Base-by-base conservation (phyloP, 2,888 invertebrate species). In the Mesopsocus fuscifrons region DNA sequence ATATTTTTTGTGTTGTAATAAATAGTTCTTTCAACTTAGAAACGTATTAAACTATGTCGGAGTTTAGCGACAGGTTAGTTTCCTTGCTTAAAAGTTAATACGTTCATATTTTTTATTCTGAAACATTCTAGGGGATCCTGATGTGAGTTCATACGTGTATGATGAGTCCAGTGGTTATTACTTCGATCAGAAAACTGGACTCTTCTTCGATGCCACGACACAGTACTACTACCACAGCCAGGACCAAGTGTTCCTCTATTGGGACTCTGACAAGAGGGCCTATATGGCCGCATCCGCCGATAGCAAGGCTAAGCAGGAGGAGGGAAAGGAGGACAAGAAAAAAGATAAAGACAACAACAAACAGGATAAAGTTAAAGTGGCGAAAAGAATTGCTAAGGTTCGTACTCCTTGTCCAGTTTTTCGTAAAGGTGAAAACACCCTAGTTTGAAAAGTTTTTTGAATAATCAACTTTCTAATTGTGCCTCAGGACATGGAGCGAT, bases 81-180 rank as follows among this genome's bases (percentile, higher is more conserved):
- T n/a, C n/a, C n/a, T n/a, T n/a, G n/a, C n/a, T n/a, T n/a, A n/a
- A n/a, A n/a, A n/a, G n/a, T n/a, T n/a, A n/a, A n/a, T n/a, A n/a
- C n/a, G n/a, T n/a, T n/a, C n/a, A n/a, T n/a, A n/a, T n/a, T n/a
- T n/a, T n/a, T n/a, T n/a, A n/a, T n/a, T n/a, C n/a, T n/a, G n/a
- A n/a, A n/a, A n/a, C n/a, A n/a, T n/a, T 58, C 20, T 50, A 68
- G 68, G 73, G 32, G 66, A 79, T 11, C 97, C 97, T 3, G 94
- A 97, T 68, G 78, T 85, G 8, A 76, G 82, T 41, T 78, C 81
- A 30, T 98, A 92, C 59, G 80, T 87, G 55, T 94, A 85, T 56
- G 98, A 99, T 59, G 87, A 88, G 57, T 73, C 80, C 1, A 92
- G 92, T 3, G 95, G 97, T 0, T 97, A 91, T 58, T 95, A 95